phyloP scores from a whole-genome alignment of 1,140 invertebrate species.

The Halesus radiatus region DNA sequence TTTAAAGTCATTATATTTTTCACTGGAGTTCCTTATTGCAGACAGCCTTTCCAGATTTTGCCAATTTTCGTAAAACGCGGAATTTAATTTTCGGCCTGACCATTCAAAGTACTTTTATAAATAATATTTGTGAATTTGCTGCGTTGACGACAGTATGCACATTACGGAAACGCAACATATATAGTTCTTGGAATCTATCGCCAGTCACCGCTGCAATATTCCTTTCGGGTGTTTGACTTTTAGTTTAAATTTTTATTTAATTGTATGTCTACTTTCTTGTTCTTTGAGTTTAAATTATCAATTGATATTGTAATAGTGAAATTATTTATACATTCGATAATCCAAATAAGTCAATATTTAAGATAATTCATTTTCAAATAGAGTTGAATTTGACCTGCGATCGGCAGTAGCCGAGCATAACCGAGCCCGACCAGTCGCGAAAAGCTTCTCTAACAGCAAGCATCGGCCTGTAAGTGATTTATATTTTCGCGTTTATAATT shows the following conservation, averaged over 20 bases:
- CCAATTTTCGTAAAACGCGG: no score
- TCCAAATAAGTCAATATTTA: background rate
- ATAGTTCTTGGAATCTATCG: background rate
- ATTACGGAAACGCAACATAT: no score
- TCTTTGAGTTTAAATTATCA: constrained; percentile 2
- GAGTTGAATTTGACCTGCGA: constrained; percentile 39
- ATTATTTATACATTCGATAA: background rate
- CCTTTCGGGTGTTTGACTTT: constrained; percentile 27
- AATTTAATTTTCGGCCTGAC: no score
- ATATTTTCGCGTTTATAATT: constrained; percentile 40
- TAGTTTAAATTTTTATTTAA: constrained; percentile 20
- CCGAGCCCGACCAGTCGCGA: constrained; percentile 64
- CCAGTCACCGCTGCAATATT: constrained; percentile 20
- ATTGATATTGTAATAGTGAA: background rate
- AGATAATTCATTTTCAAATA: constrained; percentile 15
- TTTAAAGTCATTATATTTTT: no score
- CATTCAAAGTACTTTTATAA: no score
- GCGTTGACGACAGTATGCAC: no score
- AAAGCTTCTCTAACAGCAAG: constrained; percentile 68
- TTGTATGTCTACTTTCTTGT: background rate
- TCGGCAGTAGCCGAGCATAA: constrained; percentile 57
- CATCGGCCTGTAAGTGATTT: constrained; percentile 65
- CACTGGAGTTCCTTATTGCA: no score
- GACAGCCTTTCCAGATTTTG: no score
- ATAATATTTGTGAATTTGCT: no score